Percentiles rank a stretch among this genome's conserved stretches.
These are phyloP conservation scores for Meandrusa payeni DNA, from an alignment of 2,888 invertebrate genomes.

Conservation along the genomic window DNA sequence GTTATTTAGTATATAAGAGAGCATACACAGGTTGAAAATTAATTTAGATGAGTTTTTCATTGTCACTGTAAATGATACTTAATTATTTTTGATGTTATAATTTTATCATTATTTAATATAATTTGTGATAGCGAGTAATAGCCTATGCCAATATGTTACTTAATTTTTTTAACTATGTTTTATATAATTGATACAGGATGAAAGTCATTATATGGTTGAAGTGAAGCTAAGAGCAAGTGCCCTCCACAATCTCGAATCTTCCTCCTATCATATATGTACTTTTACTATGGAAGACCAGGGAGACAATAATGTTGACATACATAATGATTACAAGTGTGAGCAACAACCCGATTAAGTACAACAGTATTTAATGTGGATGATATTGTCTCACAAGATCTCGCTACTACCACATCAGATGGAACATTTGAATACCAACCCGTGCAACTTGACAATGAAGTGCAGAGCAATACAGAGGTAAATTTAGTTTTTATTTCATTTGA, in stretches of 20 bases:
- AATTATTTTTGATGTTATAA: no score
- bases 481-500: not conserved
- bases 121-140: no score
- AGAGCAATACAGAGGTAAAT: conserved; percentile 55
- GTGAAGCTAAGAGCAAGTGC: conserved; percentile 49
- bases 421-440: conserved; percentile 41
- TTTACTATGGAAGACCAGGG: conserved; percentile 45
- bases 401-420: conserved; percentile 32
- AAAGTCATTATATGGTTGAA: conserved; percentile 47
- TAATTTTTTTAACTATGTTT: not conserved
- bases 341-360: conserved; percentile 16
- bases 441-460: conserved; percentile 63
- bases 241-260: conserved; percentile 37
- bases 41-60: no score
- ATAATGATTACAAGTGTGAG: conserved; percentile 45
- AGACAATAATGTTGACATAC: conserved; percentile 40
- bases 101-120: no score
- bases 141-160: not conserved
- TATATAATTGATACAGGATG: conserved; percentile 42
- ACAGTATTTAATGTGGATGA: conserved; percentile 22
- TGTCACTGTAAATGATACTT: no score
- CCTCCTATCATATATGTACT: conserved; percentile 50
- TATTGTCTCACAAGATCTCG: conserved; percentile 30
- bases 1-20: no score
- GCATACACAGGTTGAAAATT: no score